These are phyloP conservation scores for Mormyrus iriodes DNA, from an alignment of 2,113 vertebrate species.

Conservation along the genomic window DNA sequence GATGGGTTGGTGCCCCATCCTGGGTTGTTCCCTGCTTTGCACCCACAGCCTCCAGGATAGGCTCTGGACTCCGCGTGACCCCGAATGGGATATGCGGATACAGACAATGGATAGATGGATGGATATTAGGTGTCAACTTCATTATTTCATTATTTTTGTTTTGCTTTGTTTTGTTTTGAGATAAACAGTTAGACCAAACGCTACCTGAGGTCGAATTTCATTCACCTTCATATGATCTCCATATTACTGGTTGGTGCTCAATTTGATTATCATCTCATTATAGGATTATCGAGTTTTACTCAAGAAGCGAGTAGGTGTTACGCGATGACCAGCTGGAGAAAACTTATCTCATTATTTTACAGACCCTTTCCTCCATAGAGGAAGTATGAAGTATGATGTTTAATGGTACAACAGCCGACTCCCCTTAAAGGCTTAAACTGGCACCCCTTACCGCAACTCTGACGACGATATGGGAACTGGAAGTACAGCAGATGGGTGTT, in stretches of 20 bases:
- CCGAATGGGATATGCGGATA: too few species aligned
- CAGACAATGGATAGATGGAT: too few species aligned
- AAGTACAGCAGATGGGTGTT: neutral
- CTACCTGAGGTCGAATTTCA: neutral
- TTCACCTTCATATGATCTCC: neutral
- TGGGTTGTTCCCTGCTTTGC: too few species aligned
- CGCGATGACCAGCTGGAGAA: neutral
- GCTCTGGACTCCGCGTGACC: too few species aligned
- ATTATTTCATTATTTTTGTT: neutral
- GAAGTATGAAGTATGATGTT: neutral
- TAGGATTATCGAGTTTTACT: neutral
- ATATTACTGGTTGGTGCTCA: neutral
- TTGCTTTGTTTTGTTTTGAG: neutral
- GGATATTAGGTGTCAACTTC: neutral
- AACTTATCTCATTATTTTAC: neutral
- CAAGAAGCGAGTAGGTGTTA: neutral
- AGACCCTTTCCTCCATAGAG: neutral
- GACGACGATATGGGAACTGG: neutral
- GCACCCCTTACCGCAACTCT: neutral
- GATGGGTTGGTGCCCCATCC: too few species aligned
- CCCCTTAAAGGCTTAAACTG: neutral
- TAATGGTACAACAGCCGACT: neutral
- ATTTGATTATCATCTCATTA: neutral
- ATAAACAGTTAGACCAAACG: neutral
- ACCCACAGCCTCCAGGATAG: too few species aligned